A percentile compares a stretch with the other conserved stretches of the same genome.
Conservation (phyloP, 2,888 invertebrate genomes). For the Microplitis manilae region DNA sequence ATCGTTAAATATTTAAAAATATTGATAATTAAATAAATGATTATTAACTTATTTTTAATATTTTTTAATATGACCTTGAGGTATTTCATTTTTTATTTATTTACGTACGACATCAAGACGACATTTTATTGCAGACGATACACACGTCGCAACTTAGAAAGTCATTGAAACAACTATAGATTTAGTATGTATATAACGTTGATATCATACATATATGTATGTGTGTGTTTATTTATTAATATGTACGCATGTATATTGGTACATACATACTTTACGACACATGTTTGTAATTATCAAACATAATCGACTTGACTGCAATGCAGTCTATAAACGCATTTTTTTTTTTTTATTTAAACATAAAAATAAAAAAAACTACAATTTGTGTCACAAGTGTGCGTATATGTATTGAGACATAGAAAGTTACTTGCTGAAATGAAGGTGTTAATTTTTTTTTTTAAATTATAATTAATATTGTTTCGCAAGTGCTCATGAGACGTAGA, state of each 20-base stretch:
- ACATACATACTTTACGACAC: constrained; percentile 4
- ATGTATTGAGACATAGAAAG: constrained; percentile 10
- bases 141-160: neutral
- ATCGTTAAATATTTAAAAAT: neutral
- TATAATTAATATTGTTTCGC: constrained; percentile 5
- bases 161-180: neutral
- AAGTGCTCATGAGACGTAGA: neutral
- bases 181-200: neutral
- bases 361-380: neutral
- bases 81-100: neutral
- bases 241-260: neutral
- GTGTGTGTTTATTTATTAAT: neutral
- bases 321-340: neutral
- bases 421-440: constrained; percentile 13
- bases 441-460: constrained; percentile 11
- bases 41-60: neutral
- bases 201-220: neutral
- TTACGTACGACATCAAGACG: neutral
- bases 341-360: neutral
- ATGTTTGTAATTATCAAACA: constrained; percentile 6
- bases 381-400: neutral
- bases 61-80: neutral
- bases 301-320: neutral
- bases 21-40: neutral
- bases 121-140: neutral